A percentile compares a stretch with the other conserved stretches of the same genome.
These are phyloP conservation scores for Dolichoris vasculosae DNA, from an alignment of 1,140 invertebrate species.

Conservation along the genomic window DNA sequence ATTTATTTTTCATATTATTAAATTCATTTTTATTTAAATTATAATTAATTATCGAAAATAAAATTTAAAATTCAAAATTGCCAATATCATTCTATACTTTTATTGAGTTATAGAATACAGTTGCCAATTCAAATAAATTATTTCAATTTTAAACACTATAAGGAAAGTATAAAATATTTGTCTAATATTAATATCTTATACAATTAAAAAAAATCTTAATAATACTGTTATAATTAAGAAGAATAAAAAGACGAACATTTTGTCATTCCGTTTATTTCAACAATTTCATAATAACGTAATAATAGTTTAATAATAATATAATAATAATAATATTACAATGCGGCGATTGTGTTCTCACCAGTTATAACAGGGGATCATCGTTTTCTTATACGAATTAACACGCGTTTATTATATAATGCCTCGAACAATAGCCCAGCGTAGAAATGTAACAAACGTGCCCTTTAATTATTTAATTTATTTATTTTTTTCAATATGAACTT, in stretches of 20 bases:
- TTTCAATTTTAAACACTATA: too few relatives aligned
- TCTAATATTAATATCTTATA: too few relatives aligned
- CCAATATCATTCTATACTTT: too few relatives aligned
- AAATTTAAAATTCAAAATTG: too few relatives aligned
- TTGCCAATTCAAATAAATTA: too few relatives aligned
- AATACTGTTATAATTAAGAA: background rate
- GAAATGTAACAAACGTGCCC: conserved; percentile 73
- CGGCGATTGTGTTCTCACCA: conserved; percentile 73
- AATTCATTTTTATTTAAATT: too few relatives aligned
- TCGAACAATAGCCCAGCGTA: conserved; percentile 74
- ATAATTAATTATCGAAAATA: too few relatives aligned
- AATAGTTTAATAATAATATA: conserved; percentile 59
- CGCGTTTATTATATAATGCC: conserved; percentile 62
- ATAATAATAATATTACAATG: conserved; percentile 73
- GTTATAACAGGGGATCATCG: conserved; percentile 70
- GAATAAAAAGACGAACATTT: conserved; percentile 43
- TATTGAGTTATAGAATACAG: too few relatives aligned
- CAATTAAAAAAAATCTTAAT: background rate
- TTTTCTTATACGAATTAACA: conserved; percentile 74
- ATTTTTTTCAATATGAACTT: conserved; percentile 69
- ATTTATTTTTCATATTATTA: too few relatives aligned
- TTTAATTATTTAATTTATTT: conserved; percentile 62
- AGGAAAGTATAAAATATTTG: too few relatives aligned
- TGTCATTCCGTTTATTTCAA: conserved; percentile 75
- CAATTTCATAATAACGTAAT: conserved; percentile 75